Percentiles rank a stretch among this genome's conserved stretches.
Evolutionary conservation across 2,888 invertebrate species (phyloP).

Genomic region (Eupithecia subumbrata): DNA sequence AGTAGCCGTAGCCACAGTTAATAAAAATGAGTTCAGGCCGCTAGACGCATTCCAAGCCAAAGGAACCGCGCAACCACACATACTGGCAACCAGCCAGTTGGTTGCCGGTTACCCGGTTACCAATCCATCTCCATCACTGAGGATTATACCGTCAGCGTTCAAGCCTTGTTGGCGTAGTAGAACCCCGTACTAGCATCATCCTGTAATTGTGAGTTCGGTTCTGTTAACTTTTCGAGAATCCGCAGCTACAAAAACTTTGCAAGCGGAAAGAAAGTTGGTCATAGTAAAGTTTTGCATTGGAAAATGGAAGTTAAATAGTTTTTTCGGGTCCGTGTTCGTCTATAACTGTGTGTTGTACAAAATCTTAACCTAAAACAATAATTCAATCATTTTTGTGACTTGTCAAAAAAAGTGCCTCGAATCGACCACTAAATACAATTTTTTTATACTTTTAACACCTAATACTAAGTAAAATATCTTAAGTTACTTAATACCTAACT

Average conservation of each 20-base stretch:
- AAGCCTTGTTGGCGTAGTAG: background rate
- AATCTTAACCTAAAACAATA: background rate
- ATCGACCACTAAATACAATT: background rate
- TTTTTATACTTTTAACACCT: background rate
- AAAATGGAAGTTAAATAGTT: background rate
- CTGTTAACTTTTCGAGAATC: background rate
- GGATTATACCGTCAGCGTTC: background rate
- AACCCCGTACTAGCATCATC: background rate
- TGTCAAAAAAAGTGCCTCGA: no score
- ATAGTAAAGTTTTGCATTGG: background rate
- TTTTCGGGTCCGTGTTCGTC: background rate
- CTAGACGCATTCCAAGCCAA: background rate
- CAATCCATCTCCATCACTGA: background rate
- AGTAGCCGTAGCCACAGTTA: background rate
- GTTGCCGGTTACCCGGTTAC: background rate
- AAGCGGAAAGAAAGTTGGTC: background rate
- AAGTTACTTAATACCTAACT: background rate
- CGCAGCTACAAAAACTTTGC: background rate
- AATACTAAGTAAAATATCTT: no score
- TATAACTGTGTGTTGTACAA: background rate
- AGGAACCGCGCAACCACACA: background rate
- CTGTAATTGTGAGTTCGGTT: background rate
- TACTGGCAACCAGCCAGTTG: constrained; percentile 1
- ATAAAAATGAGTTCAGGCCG: background rate
- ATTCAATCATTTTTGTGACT: background rate